Conservation (phyloP, 2,113 vertebrate species). For the Rhinopomastus cyanomelas region DNA sequence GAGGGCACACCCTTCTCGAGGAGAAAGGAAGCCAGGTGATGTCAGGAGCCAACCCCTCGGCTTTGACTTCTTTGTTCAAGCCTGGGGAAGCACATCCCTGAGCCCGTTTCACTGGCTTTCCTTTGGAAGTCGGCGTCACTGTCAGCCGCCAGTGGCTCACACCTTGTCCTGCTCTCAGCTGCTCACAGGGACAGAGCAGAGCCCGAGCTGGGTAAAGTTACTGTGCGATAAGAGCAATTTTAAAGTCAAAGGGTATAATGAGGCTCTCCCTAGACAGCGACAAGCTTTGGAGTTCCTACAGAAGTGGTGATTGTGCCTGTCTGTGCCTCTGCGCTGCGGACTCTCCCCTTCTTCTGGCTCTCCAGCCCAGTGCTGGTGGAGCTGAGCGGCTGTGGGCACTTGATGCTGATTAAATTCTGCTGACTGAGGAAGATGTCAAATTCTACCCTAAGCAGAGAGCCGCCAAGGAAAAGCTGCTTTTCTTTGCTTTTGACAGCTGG, state of each 20-base stretch:
- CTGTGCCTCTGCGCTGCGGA: background rate
- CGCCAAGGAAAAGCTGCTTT: conserved; percentile 78
- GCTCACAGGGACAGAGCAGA: background rate
- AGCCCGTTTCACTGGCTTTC: background rate
- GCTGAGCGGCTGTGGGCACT: conserved; percentile 72
- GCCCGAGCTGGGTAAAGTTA: background rate
- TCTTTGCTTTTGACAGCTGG: conserved; percentile 79
- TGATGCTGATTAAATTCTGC: conserved; percentile 78
- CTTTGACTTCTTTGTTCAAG: background rate
- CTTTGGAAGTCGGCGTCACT: background rate
- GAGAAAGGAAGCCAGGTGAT: background rate
- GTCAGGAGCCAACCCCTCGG: background rate
- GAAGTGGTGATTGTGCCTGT: background rate
- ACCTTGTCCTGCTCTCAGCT: conserved; percentile 24
- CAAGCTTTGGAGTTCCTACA: conserved; percentile 24
- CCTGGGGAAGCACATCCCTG: background rate
- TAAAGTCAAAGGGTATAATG: conserved; percentile 33
- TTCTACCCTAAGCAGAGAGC: conserved; percentile 77
- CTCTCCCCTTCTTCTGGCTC: conserved; percentile 41
- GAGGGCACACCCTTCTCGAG: background rate
- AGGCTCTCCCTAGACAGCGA: background rate
- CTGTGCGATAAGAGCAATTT: conserved; percentile 28
- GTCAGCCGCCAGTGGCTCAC: conserved; percentile 30
- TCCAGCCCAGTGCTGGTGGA: conserved; percentile 39
- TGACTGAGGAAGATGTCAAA: conserved; percentile 79